Conservation (phyloP, 2,113 vertebrate species). For the Anoura caudifer region DNA sequence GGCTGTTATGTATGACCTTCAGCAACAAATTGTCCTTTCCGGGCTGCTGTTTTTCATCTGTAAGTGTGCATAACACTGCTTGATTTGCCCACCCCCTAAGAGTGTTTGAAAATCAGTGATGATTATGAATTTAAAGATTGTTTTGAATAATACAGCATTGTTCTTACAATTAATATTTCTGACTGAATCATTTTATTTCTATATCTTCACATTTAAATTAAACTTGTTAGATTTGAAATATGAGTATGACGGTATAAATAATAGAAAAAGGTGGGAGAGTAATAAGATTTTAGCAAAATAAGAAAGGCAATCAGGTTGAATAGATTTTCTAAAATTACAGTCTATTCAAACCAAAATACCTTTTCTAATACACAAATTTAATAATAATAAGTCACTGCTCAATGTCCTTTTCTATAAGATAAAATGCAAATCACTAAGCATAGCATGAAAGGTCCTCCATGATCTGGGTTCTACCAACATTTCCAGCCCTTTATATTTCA, state of each 20-base stretch:
- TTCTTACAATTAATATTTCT: background rate
- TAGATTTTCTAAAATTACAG: background rate
- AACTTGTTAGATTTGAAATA: background rate
- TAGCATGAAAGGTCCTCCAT: background rate
- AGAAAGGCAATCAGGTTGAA: background rate
- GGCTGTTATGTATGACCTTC: background rate
- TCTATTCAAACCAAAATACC: background rate
- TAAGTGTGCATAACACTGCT: background rate
- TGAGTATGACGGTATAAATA: background rate
- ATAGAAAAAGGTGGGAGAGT: background rate
- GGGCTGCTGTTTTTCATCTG: background rate
- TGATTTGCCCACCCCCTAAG: background rate
- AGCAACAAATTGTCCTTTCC: background rate
- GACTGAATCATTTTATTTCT: background rate
- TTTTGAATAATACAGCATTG: background rate
- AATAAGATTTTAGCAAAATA: background rate
- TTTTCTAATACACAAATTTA: background rate
- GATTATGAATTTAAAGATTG: background rate
- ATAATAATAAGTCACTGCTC: background rate
- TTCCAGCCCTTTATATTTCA: background rate
- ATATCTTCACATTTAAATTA: background rate
- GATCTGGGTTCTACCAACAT: background rate
- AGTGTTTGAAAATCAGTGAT: background rate
- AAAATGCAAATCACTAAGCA: background rate
- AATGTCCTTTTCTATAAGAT: background rate